phyloP scores from a whole-genome alignment of 2,888 invertebrate species.

The Nipponacmea schrenckii region DNA sequence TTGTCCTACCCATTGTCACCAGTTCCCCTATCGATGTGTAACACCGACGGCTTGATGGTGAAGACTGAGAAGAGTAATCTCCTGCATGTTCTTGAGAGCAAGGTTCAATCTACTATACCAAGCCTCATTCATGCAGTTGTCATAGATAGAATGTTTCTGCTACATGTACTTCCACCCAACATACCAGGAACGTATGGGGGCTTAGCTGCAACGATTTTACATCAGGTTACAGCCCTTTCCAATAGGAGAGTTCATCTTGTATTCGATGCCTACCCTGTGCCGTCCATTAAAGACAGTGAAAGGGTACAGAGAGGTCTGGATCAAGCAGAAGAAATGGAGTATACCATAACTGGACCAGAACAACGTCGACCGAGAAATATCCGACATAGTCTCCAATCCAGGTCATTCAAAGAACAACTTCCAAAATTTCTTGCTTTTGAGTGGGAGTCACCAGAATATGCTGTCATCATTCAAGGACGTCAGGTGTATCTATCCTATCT shows the following conservation, averaged over 20 bases:
- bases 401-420: not conserved
- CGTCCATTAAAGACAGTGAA: not conserved
- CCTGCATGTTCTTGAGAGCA: not conserved
- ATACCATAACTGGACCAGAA: not conserved
- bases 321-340: not conserved
- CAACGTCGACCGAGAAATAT: not conserved
- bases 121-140: not conserved
- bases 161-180: not conserved
- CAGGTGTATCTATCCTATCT: not conserved
- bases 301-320: not conserved
- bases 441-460: not conserved
- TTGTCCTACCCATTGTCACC: not conserved
- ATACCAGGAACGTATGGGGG: not conserved
- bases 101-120: not conserved
- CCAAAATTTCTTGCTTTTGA: not conserved
- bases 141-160: not conserved
- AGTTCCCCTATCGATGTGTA: not conserved
- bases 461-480: not conserved
- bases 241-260: not conserved
- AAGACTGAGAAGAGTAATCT: not conserved
- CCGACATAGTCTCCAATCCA: not conserved
- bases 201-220: not conserved
- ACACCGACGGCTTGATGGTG: not conserved
- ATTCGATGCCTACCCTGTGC: not conserved
- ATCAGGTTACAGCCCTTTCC: not conserved